phyloP scores from a whole-genome alignment of 2,113 vertebrate genomes.

The Crotalus tigris region DNA sequence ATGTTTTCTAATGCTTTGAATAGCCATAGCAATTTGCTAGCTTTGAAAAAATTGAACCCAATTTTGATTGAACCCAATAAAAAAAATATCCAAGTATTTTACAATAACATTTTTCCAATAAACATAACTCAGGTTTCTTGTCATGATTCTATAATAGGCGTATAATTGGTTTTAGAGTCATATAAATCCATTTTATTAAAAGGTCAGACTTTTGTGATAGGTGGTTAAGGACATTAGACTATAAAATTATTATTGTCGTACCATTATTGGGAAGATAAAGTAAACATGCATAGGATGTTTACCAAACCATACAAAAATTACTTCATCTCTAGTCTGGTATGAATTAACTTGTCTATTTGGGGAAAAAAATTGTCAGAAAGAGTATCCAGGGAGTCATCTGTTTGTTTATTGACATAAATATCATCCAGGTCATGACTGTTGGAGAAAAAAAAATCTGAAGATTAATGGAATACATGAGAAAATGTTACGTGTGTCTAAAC shows the following conservation, averaged over 20 bases:
- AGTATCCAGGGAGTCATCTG: slow-evolving; percentile 5
- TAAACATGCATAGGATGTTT: neutral
- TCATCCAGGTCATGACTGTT: slow-evolving; percentile 37
- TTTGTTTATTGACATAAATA: slow-evolving; percentile 30
- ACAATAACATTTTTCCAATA: neutral
- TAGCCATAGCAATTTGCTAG: neutral
- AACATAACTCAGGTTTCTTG: neutral
- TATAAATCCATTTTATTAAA: neutral
- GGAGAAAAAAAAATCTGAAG: slow-evolving; percentile 19
- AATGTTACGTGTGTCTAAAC: slow-evolving; percentile 44
- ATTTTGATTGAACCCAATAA: neutral
- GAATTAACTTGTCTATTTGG: neutral
- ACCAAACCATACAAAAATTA: neutral
- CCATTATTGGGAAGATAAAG: neutral
- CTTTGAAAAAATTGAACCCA: neutral
- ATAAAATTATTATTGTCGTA: neutral
- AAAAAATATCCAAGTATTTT: neutral
- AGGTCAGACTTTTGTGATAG: neutral
- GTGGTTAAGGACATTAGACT: neutral
- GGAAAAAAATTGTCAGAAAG: neutral
- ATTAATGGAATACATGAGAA: slow-evolving; percentile 3
- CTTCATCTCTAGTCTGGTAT: neutral
- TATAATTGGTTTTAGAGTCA: neutral
- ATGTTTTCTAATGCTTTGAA: neutral
- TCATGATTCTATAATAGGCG: neutral